Base-by-base conservation (phyloP, 2,797 vertebrate genomes). In the Holocentrus rufus region DNA sequence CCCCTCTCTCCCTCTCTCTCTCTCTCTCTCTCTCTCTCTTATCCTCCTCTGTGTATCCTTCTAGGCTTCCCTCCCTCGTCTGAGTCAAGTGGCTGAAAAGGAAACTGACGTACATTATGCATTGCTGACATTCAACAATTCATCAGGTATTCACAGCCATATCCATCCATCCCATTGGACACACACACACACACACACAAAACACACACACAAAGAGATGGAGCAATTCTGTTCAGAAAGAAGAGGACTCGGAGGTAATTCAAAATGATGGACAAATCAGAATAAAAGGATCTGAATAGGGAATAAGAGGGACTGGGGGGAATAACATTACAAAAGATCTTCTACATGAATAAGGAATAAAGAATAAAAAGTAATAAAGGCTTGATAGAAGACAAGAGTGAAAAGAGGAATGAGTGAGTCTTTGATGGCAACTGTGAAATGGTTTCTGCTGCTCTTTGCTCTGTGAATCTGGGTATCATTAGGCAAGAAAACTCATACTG, bases 71-170 rank as follows among this genome's bases (percentile, higher is more conserved):
- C 61, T 67, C 30, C 39, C 20, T 69, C 57, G 4, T 71, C 64
- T 1, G 8, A 58, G 72, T 71, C 57, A 53, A 72, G 71, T 50
- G 69, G n/a, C 52, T 56, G 53, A 36, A 57, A 67, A 55, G 74
- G 64, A 81, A 81, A 77, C 39, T 60, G 46, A 74, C 62, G 57
- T 79, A 65, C 10, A 52, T 56, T 80, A 74, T 46, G 75, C 83
- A 70, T 59, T 56, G 18, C 13, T 85, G 57, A 77, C 58, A 70
- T 83, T 76, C 76, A 76, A n/a, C 67, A 63, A 47, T 62, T 81
- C 73, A 85, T 89, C 80, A 73, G 58, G 54, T 71, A 86, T 88
- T 88, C 83, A 82, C 57, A 61, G 65, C 9, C 69, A 64, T 36
- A 56, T 50, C 34, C 61, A 53, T 31, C 66, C 61, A 66, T 77